Conservation (phyloP, 1,140 invertebrate species). For the Bathynomus jamesi region DNA sequence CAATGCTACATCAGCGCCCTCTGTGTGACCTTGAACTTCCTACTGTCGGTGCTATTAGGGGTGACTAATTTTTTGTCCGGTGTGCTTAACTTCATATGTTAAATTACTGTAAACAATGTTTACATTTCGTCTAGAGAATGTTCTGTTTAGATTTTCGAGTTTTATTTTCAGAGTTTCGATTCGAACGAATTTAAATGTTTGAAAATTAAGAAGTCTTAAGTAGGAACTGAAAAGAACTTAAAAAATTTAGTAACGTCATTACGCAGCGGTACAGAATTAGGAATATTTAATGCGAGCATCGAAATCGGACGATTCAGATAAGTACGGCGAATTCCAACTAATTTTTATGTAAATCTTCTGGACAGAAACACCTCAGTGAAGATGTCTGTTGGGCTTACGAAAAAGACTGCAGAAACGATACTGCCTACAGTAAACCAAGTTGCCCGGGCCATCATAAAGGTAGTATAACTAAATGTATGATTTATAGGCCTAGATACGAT, state of each 20-base stretch:
- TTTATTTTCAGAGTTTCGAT: too few species aligned
- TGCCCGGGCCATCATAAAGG: neutral
- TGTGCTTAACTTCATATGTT: too few species aligned
- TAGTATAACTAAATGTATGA: neutral
- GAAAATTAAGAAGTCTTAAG: too few species aligned
- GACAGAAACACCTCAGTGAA: neutral
- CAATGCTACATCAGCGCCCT: too few species aligned
- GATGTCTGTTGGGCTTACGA: neutral
- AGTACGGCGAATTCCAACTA: neutral
- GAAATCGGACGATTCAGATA: neutral
- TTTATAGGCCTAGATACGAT: neutral
- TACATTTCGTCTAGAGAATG: too few species aligned
- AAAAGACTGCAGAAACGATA: neutral
- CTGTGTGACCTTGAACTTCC: too few species aligned
- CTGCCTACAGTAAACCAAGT: neutral
- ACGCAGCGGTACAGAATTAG: neutral
- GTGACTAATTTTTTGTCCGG: too few species aligned
- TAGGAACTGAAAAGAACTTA: too few species aligned
- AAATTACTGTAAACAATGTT: too few species aligned
- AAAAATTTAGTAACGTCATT: neutral
- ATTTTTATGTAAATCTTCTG: neutral
- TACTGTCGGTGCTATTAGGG: too few species aligned
- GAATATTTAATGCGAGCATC: neutral
- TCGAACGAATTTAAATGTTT: too few species aligned
- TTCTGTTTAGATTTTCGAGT: too few species aligned